A percentile compares a stretch with the other conserved stretches of the same genome.
phyloP scores from a whole-genome alignment of 2,888 invertebrate genomes.

The Andricus quercusramuli region DNA sequence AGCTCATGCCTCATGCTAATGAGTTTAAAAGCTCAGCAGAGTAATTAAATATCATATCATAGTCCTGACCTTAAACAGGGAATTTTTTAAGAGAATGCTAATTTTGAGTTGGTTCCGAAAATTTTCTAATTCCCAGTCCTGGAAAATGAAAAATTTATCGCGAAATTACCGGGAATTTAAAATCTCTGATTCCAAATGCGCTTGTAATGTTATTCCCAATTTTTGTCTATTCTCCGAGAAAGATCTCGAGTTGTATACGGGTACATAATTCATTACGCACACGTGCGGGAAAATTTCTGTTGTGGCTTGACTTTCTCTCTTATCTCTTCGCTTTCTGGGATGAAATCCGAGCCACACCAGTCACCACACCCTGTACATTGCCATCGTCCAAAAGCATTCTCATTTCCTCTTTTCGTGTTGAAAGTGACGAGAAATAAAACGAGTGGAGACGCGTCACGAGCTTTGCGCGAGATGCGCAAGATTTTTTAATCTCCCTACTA shows the following conservation, averaged over 20 bases:
- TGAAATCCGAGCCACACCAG: slow-evolving; percentile 23
- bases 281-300: slow-evolving; percentile 6
- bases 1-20: background rate
- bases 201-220: too few relatives aligned
- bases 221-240: background rate
- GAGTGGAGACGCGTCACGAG: slow-evolving; percentile 56
- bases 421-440: slow-evolving; percentile 48
- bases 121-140: too few relatives aligned
- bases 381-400: slow-evolving; percentile 41
- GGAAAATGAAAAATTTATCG: too few relatives aligned
- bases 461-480: slow-evolving; percentile 13
- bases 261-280: slow-evolving; percentile 24
- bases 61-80: too few relatives aligned
- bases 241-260: slow-evolving; percentile 8
- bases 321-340: slow-evolving; percentile 20
- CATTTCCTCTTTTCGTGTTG: slow-evolving; percentile 49
- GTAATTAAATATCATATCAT: too few relatives aligned
- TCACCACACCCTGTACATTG: slow-evolving; percentile 28
- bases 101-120: too few relatives aligned
- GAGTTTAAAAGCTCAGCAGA: too few relatives aligned
- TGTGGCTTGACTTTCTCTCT: slow-evolving; percentile 37
- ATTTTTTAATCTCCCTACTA: slow-evolving; percentile 17
- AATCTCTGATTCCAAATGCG: too few relatives aligned
- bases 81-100: too few relatives aligned
- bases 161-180: too few relatives aligned